phyloP scores from a whole-genome alignment of 2,797 vertebrate genomes.

The Rhyacichthys aspro region DNA sequence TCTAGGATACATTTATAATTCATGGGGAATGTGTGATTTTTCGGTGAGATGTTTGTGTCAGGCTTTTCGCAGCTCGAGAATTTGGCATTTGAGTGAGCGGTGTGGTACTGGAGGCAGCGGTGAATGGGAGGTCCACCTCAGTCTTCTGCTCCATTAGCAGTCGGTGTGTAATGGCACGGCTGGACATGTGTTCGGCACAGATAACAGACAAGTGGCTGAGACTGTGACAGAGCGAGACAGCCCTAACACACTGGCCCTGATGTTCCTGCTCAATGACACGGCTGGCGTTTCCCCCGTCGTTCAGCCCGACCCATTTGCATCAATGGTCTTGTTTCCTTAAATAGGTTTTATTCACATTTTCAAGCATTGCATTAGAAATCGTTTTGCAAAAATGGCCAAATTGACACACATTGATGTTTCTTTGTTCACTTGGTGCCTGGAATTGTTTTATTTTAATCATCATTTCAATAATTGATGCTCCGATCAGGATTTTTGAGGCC shows the following conservation, averaged over 20 bases:
- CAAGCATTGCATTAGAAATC: no score
- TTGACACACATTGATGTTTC: no score
- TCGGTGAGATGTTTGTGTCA: constrained; percentile 17
- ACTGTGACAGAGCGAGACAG: constrained; percentile 66
- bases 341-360: no score
- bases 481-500: no score
- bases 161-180: constrained; percentile 68
- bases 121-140: constrained; percentile 69
- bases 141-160: constrained; percentile 73
- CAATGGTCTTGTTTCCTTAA: no score
- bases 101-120: constrained; percentile 23
- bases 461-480: no score
- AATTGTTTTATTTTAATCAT: no score
- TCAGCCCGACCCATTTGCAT: no score
- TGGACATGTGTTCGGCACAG: constrained; percentile 72
- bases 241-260: constrained; percentile 64
- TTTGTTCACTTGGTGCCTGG: no score
- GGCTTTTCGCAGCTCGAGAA: constrained; percentile 22
- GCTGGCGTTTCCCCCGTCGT: constrained; percentile 33
- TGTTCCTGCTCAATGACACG: constrained; percentile 48
- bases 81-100: constrained; percentile 24
- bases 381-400: no score
- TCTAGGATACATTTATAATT: constrained; percentile 40
- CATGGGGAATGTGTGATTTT: constrained; percentile 39
- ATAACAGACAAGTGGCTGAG: constrained; percentile 70